phyloP scores from a whole-genome alignment of 2,113 vertebrate species.

The Cavia aperea region DNA sequence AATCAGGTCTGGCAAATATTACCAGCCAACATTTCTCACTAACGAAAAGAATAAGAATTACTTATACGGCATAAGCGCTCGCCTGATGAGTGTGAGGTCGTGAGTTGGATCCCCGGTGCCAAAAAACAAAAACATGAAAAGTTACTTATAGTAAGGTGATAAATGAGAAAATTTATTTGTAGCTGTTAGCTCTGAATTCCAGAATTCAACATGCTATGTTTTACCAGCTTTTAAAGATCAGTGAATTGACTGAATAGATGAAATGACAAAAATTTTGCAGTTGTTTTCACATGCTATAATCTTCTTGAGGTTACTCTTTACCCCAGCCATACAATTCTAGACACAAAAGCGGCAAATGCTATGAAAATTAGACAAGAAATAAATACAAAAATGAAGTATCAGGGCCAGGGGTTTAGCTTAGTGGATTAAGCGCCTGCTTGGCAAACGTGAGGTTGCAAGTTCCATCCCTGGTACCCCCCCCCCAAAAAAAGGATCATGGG shows the following conservation, averaged over 20 bases:
- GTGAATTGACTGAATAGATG: constrained; percentile 24
- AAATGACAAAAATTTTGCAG: constrained; percentile 1
- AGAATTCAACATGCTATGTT: background rate
- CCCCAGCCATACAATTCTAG: background rate
- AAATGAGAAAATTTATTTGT: constrained; percentile 24
- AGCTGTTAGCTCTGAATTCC: background rate
- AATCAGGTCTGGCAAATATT: background rate
- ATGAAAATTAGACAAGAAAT: background rate
- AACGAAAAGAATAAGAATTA: constrained; percentile 6
- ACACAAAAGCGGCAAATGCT: background rate
- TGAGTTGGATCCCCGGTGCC: no score
- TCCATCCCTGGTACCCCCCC: no score
- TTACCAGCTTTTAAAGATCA: background rate
- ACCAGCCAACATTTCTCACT: background rate
- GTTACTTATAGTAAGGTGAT: background rate
- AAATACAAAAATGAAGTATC: constrained; percentile 16
- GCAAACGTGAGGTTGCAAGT: no score
- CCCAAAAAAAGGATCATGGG: background rate
- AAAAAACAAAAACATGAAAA: constrained; percentile 1
- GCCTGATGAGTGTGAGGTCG: no score
- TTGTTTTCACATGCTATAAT: constrained; percentile 11
- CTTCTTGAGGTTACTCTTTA: background rate
- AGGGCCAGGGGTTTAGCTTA: no score
- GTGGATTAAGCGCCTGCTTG: no score
- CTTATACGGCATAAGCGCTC: background rate